A percentile compares a stretch with the other conserved stretches of the same genome.
Evolutionary conservation across 2,113 vertebrate genomes (phyloP).

Genomic region (Rhinoptilus africanus): DNA sequence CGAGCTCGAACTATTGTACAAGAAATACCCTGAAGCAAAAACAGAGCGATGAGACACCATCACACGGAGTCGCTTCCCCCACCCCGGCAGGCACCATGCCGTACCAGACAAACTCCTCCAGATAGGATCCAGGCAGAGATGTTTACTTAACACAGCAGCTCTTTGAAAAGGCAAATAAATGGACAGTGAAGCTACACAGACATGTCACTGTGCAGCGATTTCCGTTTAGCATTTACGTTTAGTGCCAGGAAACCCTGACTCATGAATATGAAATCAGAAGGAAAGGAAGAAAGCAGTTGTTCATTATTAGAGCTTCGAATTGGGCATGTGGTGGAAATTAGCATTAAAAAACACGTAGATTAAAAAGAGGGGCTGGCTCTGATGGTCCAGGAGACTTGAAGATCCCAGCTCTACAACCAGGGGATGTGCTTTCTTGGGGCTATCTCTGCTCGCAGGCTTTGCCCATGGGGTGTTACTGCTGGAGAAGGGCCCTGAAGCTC

Average conservation of each 20-base stretch:
- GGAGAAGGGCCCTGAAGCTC: not conserved
- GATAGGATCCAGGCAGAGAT: slow-evolving; percentile 49
- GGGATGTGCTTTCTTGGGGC: not conserved
- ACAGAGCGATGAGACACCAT: not conserved
- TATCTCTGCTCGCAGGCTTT: not conserved
- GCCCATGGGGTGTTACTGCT: fast-evolving
- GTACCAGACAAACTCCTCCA: slow-evolving; percentile 59
- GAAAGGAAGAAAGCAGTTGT: slow-evolving; percentile 60
- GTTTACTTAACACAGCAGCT: slow-evolving; percentile 67
- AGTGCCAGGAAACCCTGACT: slow-evolving; percentile 66
- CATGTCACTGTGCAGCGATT: slow-evolving; percentile 63
- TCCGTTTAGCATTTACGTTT: slow-evolving; percentile 54
- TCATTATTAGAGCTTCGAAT: slow-evolving; percentile 15
- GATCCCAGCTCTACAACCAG: not conserved
- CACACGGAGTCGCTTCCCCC: not conserved
- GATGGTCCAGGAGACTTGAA: not conserved
- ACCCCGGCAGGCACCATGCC: not conserved
- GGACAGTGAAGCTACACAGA: slow-evolving; percentile 62
- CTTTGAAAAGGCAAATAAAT: slow-evolving; percentile 69
- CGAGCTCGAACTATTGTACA: not conserved
- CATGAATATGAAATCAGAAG: slow-evolving; percentile 65
- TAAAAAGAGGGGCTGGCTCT: not conserved
- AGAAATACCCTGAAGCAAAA: slow-evolving; percentile 53
- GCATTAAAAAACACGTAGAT: not conserved
- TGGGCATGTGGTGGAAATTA: slow-evolving; percentile 30